These are phyloP conservation scores for Machimus rusticus DNA, from an alignment of 2,888 invertebrate genomes.

Conservation along the genomic window DNA sequence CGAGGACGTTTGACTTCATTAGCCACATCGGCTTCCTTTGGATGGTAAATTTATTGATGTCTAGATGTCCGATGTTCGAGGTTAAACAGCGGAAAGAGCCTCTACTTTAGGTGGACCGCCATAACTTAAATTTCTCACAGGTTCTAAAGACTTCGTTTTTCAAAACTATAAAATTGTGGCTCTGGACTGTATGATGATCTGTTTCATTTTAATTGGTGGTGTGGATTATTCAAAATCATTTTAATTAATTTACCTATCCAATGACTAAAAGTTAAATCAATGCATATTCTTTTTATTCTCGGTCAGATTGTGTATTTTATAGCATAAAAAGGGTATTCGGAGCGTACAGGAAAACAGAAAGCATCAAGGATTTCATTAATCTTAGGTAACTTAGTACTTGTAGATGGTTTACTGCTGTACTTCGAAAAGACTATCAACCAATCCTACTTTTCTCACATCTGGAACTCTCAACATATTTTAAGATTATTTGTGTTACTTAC, in stretches of 20 bases:
- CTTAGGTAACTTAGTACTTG: neutral
- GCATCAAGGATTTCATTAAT: neutral
- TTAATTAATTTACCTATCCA: too few species aligned
- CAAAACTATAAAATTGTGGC: too few species aligned
- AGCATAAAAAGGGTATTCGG: too few species aligned
- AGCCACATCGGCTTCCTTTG: neutral
- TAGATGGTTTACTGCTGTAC: neutral
- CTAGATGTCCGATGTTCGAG: neutral
- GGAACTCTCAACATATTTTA: neutral
- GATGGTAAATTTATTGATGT: neutral
- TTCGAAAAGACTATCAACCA: neutral
- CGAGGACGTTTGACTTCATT: neutral
- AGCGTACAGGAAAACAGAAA: neutral
- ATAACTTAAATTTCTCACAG: too few species aligned
- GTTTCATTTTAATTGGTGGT: too few species aligned
- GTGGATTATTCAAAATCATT: too few species aligned
- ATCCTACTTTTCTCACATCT: neutral
- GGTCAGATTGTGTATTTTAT: too few species aligned
- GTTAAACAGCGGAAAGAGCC: neutral
- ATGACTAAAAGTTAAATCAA: too few species aligned
- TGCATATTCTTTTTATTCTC: too few species aligned
- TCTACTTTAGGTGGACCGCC: neutral
- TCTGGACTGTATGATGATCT: too few species aligned
- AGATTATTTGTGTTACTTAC: slow-evolving; percentile 65
- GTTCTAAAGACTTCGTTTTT: too few species aligned